Percentiles rank a stretch among this genome's conserved stretches.
phyloP scores from a whole-genome alignment of 2,113 vertebrate species.

The Glaucomys volans region DNA sequence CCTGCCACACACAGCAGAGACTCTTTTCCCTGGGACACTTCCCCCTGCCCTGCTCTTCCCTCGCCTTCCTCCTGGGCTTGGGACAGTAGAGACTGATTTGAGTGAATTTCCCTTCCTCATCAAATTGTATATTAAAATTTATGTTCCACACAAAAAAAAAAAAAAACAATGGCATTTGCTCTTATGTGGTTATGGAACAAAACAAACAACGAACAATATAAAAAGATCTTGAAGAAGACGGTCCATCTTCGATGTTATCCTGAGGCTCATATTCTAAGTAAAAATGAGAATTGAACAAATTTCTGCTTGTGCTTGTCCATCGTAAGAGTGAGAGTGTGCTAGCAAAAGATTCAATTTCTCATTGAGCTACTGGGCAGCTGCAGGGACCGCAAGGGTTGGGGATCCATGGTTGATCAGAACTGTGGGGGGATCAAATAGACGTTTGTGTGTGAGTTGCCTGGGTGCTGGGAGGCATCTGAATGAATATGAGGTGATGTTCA shows the following conservation, averaged over 20 bases:
- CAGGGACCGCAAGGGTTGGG: not conserved
- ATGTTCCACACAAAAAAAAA: no score
- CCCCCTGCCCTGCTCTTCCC: no score
- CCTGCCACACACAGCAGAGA: no score
- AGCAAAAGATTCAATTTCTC: slow-evolving; percentile 2
- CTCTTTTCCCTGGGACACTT: no score
- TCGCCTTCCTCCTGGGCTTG: no score
- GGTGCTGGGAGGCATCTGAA: slow-evolving; percentile 64
- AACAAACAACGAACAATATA: not conserved
- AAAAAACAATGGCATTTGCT: not conserved
- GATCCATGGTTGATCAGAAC: slow-evolving; percentile 42
- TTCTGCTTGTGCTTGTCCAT: not conserved
- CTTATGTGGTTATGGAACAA: not conserved
- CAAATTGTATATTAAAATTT: no score
- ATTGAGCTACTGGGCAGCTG: slow-evolving; percentile 40
- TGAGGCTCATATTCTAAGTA: not conserved
- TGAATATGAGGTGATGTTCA: slow-evolving; percentile 77
- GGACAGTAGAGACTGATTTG: no score
- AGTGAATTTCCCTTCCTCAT: no score
- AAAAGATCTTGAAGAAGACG: not conserved
- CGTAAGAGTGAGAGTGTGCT: not conserved
- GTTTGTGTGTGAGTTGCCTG: slow-evolving; percentile 66
- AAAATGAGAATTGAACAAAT: slow-evolving; percentile 26
- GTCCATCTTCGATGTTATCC: not conserved
- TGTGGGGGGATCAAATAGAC: slow-evolving; percentile 42